Conservation (phyloP, 1,140 invertebrate species). For the Dendrolimus punctatus region DNA sequence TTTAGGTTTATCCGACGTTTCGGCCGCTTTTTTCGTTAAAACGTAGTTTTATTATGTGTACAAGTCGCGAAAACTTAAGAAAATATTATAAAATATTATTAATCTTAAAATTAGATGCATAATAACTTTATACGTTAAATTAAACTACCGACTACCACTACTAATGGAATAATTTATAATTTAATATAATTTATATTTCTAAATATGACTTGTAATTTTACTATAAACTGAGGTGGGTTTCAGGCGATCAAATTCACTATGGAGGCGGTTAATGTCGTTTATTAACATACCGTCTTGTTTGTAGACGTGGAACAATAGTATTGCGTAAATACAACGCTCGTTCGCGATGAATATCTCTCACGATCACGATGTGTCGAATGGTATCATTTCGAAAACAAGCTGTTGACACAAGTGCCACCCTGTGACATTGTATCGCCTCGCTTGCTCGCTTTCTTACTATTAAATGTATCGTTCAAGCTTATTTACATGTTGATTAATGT, state of each 20-base stretch:
- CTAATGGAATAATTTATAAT: too few species aligned
- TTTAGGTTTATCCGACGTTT: too few species aligned
- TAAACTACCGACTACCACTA: too few species aligned
- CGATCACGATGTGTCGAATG: constrained; percentile 35
- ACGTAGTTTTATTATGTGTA: too few species aligned
- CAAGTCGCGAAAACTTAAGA: too few species aligned
- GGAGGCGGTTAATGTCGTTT: not conserved
- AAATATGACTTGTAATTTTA: too few species aligned
- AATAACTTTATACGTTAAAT: too few species aligned
- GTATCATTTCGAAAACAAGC: constrained; percentile 52
- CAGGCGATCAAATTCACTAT: constrained; percentile 1
- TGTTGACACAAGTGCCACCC: constrained; percentile 57
- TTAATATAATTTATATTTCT: too few species aligned
- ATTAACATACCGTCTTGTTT: constrained; percentile 18
- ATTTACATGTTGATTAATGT: constrained; percentile 8
- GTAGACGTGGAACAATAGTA: constrained; percentile 42
- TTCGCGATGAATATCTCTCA: constrained; percentile 25
- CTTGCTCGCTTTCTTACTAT: constrained; percentile 2
- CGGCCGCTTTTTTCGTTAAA: too few species aligned
- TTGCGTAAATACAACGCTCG: constrained; percentile 47
- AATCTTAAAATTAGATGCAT: too few species aligned
- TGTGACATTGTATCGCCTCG: constrained; percentile 20
- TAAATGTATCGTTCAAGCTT: constrained; percentile 14
- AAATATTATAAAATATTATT: too few species aligned
- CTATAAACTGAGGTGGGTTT: not conserved